phyloP scores from a whole-genome alignment of 2,113 vertebrate genomes.

The Rissa tridactyla region DNA sequence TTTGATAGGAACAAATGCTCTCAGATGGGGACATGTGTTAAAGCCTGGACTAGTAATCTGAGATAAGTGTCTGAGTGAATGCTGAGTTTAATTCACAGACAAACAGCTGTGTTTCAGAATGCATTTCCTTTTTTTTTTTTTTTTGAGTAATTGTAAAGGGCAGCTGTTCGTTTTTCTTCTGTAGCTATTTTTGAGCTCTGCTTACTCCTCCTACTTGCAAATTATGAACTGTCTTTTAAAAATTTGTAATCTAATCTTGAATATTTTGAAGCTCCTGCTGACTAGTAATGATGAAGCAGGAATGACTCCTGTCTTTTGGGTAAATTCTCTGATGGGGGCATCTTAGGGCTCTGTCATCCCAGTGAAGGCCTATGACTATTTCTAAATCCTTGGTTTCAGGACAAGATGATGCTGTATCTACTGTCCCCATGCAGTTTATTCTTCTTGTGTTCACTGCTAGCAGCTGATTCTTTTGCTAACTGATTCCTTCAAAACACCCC shows the following conservation, averaged over 20 bases:
- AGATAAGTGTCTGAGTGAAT: not conserved
- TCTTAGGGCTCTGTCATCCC: not conserved
- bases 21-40: not conserved
- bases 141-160: not conserved
- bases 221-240: not conserved
- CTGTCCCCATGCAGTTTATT: not conserved
- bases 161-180: not conserved
- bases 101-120: not conserved
- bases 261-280: not conserved
- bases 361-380: not conserved
- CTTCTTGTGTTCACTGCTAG: not conserved
- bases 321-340: not conserved
- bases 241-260: not conserved
- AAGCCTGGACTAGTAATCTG: not conserved
- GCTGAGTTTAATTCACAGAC: not conserved
- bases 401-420: accelerated
- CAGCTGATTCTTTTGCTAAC: not conserved
- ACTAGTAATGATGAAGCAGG: not conserved
- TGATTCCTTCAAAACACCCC: not conserved
- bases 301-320: not conserved
- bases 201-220: not conserved
- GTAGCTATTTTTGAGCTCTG: not conserved
- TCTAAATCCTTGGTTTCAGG: not conserved
- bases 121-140: not conserved
- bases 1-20: not conserved